Evolutionary conservation across 2,113 vertebrate genomes (phyloP).

Genomic region (Cinclus mexicanus): DNA sequence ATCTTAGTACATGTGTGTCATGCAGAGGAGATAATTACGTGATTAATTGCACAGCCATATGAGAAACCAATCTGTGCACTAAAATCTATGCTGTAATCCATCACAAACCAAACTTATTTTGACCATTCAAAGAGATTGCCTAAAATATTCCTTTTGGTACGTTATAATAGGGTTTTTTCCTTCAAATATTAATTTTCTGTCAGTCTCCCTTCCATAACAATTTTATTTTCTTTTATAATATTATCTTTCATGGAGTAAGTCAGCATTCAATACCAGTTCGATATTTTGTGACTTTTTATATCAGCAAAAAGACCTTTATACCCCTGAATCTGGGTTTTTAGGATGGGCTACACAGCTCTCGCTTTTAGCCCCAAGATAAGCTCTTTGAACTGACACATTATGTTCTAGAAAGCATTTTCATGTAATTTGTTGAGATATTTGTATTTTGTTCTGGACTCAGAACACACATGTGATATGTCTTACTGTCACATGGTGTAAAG

Average conservation of each 20-base stretch:
- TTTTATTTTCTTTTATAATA: neutral
- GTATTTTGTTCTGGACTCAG: neutral
- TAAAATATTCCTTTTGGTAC: neutral
- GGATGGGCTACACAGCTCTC: neutral
- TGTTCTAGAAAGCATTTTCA: neutral
- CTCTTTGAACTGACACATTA: neutral
- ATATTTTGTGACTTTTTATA: neutral
- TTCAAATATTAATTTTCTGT: neutral
- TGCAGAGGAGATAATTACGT: neutral
- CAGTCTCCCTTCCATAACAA: neutral
- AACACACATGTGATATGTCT: neutral
- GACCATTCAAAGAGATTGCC: neutral
- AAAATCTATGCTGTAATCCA: neutral
- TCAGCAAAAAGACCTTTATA: neutral
- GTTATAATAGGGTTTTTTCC: neutral
- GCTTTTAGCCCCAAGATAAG: neutral
- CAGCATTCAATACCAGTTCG: neutral
- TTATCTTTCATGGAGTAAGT: neutral
- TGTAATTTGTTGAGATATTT: neutral
- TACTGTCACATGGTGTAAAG: neutral
- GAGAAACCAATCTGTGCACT: neutral
- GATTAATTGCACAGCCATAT: neutral
- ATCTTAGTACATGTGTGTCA: neutral
- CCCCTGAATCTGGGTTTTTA: neutral
- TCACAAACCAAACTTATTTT: neutral